phyloP scores from a whole-genome alignment of 2,797 vertebrate species.

The Gallirallus australis region DNA sequence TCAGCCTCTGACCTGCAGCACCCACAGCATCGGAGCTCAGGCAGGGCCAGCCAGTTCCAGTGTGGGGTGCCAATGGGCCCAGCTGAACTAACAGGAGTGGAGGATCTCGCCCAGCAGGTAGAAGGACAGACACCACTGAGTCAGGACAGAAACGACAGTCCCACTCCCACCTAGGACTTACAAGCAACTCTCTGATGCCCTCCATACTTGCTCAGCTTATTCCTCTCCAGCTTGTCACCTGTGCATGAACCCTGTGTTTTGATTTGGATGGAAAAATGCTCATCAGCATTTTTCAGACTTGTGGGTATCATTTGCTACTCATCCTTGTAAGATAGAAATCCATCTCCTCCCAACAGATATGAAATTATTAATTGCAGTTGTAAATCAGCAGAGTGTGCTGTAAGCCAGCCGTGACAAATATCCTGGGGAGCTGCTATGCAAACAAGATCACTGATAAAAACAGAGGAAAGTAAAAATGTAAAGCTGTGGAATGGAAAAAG shows the following conservation, averaged over 20 bases:
- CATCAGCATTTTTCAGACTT: slow-evolving; percentile 46
- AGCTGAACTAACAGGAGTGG: not conserved
- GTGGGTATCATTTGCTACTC: slow-evolving; percentile 33
- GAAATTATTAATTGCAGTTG: slow-evolving; percentile 30
- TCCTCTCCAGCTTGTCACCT: slow-evolving; percentile 26
- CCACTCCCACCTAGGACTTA: not conserved
- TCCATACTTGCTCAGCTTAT: not conserved
- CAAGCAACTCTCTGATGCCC: not conserved
- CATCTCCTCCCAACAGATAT: slow-evolving; percentile 37
- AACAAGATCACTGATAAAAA: slow-evolving; percentile 46
- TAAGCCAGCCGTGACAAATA: slow-evolving; percentile 27
- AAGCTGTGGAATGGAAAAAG: not conserved
- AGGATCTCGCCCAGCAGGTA: not conserved
- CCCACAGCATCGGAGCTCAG: not conserved
- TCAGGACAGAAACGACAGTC: not conserved
- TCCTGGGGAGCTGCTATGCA: slow-evolving; percentile 15
- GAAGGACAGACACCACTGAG: not conserved
- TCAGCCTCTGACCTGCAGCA: slow-evolving; percentile 8
- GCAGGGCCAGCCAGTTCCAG: slow-evolving; percentile 17
- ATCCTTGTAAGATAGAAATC: slow-evolving; percentile 9
- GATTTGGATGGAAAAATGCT: not conserved
- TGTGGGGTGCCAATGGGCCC: not conserved
- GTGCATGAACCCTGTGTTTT: slow-evolving; percentile 10
- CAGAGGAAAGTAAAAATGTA: not conserved
- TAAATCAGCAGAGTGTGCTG: slow-evolving; percentile 66